Conservation (phyloP, 2,113 vertebrate species). For the Gracilinanus agilis region DNA sequence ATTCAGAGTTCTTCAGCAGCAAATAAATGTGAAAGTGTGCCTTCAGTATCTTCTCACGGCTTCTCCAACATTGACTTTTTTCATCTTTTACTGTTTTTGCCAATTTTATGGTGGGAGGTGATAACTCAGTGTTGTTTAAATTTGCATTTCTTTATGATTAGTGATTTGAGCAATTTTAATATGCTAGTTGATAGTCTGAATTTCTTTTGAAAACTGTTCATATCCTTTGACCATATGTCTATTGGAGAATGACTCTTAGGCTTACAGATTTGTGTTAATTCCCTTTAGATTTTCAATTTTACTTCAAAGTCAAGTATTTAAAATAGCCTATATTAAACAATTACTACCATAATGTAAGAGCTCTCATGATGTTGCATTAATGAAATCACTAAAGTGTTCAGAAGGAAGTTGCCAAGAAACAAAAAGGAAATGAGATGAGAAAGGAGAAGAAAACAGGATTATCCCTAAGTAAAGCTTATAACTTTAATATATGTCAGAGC, state of each 20-base stretch:
- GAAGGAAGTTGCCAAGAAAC: background rate
- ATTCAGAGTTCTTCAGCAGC: background rate
- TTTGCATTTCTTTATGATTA: constrained; percentile 6
- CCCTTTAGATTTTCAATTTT: background rate
- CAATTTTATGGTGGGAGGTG: background rate
- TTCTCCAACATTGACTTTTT: background rate
- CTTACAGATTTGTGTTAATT: background rate
- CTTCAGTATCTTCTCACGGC: background rate
- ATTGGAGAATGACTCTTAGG: background rate
- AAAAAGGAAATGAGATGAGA: background rate
- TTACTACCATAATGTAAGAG: background rate
- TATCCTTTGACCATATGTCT: background rate
- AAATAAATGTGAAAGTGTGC: background rate
- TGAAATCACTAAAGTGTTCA: background rate
- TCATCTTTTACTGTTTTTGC: background rate
- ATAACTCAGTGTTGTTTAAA: constrained; percentile 6
- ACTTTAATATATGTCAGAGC: background rate
- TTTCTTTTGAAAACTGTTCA: background rate
- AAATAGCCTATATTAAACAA: background rate
- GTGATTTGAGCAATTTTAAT: background rate
- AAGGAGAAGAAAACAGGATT: background rate
- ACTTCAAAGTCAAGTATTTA: background rate
- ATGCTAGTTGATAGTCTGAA: background rate
- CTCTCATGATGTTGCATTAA: background rate
- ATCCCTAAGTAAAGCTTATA: background rate